A percentile compares a stretch with the other conserved stretches of the same genome.
These are phyloP conservation scores for Connochaetes taurinus DNA, from an alignment of 2,113 vertebrate genomes.

Conservation along the genomic window DNA sequence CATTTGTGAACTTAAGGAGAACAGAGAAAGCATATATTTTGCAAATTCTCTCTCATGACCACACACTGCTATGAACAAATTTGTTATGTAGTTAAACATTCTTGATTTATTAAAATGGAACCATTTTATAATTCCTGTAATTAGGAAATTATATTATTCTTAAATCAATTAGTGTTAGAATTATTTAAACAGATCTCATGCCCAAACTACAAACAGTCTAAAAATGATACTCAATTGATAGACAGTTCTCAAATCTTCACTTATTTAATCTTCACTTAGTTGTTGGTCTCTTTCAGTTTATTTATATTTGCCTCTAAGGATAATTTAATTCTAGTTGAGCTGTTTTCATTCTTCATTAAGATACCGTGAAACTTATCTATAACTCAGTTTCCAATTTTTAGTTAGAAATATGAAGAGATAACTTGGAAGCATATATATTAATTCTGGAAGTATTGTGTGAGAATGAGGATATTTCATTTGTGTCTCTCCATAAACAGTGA, in stretches of 20 bases:
- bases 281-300: not conserved
- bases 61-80: not conserved
- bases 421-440: not conserved
- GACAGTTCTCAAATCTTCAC: not conserved
- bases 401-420: not conserved
- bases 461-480: not conserved
- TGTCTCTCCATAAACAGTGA: not conserved
- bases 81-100: not conserved
- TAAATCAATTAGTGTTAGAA: not conserved
- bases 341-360: not conserved
- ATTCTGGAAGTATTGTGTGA: not conserved
- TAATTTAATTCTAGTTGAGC: not conserved
- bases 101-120: not conserved
- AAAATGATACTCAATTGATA: not conserved
- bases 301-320: not conserved
- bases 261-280: not conserved
- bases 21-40: not conserved
- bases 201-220: not conserved
- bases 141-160: not conserved
- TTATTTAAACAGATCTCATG: not conserved
- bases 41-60: not conserved
- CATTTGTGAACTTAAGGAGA: not conserved
- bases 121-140: not conserved
- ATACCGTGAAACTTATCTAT: not conserved
- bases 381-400: not conserved